Percentiles rank a stretch among this genome's conserved stretches.
Evolutionary conservation across 2,888 invertebrate species (phyloP).

Genomic region (Drosophila lutescens): DNA sequence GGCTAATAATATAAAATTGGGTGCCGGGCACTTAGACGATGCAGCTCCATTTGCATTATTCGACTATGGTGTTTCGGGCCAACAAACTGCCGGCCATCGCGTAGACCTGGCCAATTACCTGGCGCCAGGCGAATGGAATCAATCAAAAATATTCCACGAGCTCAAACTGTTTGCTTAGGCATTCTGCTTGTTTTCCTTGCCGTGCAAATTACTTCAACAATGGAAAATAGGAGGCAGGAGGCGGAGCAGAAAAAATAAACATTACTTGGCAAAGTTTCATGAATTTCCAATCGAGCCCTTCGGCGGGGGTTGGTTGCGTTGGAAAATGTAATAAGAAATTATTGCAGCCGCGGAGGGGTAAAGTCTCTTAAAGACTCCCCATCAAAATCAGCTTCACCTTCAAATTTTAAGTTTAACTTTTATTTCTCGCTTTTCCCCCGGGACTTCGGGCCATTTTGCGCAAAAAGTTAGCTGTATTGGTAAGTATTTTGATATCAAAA

Average conservation of each 20-base stretch:
- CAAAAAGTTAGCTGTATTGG: conserved; percentile 24
- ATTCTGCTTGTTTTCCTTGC: conserved; percentile 40
- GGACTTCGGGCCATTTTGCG: conserved; percentile 45
- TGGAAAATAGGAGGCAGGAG: conserved; percentile 6
- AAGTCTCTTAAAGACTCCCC: conserved; percentile 57
- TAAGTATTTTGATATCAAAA: conserved; percentile 49
- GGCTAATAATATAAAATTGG: conserved; percentile 38
- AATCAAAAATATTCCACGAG: conserved; percentile 57
- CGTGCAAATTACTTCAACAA: conserved; percentile 43
- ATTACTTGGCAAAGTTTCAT: conserved; percentile 47
- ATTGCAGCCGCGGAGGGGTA: background rate
- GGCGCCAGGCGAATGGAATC: conserved; percentile 55
- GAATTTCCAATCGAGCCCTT: conserved; percentile 30
- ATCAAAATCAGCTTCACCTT: conserved; percentile 42
- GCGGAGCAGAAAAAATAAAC: conserved; percentile 17
- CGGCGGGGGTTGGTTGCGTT: conserved; percentile 1
- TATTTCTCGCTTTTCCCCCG: conserved; percentile 25
- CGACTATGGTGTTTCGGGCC: conserved; percentile 22
- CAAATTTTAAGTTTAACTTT: conserved; percentile 24
- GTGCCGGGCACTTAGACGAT: conserved; percentile 37
- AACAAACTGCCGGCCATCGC: conserved; percentile 15
- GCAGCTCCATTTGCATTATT: conserved; percentile 65
- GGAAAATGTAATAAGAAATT: conserved; percentile 55
- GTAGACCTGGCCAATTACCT: conserved; percentile 65
- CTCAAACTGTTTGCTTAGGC: conserved; percentile 37